These are phyloP conservation scores for Caenorhabditis remanei DNA, from an alignment of 1,140 invertebrate species.

Conservation along the genomic window DNA sequence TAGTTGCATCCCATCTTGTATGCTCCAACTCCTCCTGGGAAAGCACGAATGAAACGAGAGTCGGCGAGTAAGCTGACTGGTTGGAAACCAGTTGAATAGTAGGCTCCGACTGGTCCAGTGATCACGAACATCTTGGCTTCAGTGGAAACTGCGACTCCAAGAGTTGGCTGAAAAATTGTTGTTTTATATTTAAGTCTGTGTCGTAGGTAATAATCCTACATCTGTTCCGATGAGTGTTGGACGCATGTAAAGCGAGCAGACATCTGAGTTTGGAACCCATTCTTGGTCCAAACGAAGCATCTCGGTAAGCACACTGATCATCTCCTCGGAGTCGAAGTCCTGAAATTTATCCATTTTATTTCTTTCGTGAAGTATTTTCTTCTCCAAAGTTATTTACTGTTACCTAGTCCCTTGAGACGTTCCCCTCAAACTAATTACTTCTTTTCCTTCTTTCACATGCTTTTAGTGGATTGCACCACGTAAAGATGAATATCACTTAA, in stretches of 20 bases:
- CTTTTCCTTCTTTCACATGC: slow-evolving; percentile 38
- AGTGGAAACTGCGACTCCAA: slow-evolving; percentile 88
- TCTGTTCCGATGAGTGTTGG: slow-evolving; percentile 97
- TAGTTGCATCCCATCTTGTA: slow-evolving; percentile 92
- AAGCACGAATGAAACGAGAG: slow-evolving; percentile 87
- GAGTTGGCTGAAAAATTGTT: slow-evolving; percentile 83
- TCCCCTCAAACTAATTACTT: slow-evolving; percentile 36
- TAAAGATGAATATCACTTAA: slow-evolving; percentile 34
- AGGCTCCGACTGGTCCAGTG: slow-evolving; percentile 91
- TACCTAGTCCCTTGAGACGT: not conserved
- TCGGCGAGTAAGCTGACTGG: slow-evolving; percentile 87
- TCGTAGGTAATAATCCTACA: slow-evolving; percentile 81
- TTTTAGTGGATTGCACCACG: not conserved
- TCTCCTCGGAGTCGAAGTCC: slow-evolving; percentile 89
- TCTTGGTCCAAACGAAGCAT: slow-evolving; percentile 92
- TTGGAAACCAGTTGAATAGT: slow-evolving; percentile 85
- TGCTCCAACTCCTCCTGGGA: slow-evolving; percentile 94
- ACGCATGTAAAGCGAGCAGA: slow-evolving; percentile 90
- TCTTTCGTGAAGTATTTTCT: not conserved
- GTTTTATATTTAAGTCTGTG: not conserved
- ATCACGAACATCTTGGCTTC: slow-evolving; percentile 90
- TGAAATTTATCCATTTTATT: slow-evolving; percentile 68
- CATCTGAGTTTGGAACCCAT: slow-evolving; percentile 92
- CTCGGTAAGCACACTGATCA: slow-evolving; percentile 88
- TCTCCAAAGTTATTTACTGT: not conserved